These are phyloP conservation scores for Hololepta plana DNA, from an alignment of 2,888 invertebrate genomes.

Conservation along the genomic window DNA sequence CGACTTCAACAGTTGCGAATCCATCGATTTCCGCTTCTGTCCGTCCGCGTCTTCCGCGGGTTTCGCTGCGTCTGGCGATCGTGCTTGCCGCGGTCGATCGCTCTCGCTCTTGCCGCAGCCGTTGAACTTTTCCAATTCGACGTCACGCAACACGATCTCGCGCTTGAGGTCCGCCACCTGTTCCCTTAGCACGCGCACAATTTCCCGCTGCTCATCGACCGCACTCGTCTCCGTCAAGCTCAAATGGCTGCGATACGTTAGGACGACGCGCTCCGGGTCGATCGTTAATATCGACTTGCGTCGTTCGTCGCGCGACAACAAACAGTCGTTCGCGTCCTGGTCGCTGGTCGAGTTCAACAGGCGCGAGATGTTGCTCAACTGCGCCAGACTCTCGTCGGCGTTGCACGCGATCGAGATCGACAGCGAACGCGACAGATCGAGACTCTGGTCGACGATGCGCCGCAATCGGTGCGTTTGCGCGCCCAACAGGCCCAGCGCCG, in stretches of 20 bases:
- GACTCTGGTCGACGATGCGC: conserved; percentile 33
- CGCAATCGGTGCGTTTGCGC: conserved; percentile 32
- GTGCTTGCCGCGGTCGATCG: too few relatives aligned
- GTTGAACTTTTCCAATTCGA: conserved; percentile 20
- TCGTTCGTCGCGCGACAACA: too few relatives aligned
- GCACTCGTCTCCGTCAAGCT: conserved; percentile 7
- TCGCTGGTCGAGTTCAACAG: conserved; percentile 26
- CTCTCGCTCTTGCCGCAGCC: too few relatives aligned
- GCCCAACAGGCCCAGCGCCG: conserved; percentile 33
- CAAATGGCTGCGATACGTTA: conserved; percentile 21
- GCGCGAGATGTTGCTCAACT: conserved; percentile 30
- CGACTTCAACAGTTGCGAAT: too few relatives aligned
- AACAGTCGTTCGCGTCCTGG: too few relatives aligned
- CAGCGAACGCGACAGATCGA: conserved; percentile 33
- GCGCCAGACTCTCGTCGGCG: conserved; percentile 29
- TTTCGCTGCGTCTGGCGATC: too few relatives aligned
- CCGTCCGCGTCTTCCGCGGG: too few relatives aligned
- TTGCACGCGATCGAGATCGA: conserved; percentile 26
- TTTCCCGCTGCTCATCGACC: conserved; percentile 12
- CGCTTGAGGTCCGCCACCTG: conserved; percentile 24
- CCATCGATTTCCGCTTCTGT: too few relatives aligned
- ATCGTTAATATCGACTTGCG: too few relatives aligned
- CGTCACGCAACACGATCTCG: conserved; percentile 22
- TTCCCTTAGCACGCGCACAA: conserved; percentile 19
- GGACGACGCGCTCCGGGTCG: conserved; percentile 15